Evolutionary conservation across 2,113 vertebrate species (phyloP).

Genomic region (Neolamprologus hecqui): DNA sequence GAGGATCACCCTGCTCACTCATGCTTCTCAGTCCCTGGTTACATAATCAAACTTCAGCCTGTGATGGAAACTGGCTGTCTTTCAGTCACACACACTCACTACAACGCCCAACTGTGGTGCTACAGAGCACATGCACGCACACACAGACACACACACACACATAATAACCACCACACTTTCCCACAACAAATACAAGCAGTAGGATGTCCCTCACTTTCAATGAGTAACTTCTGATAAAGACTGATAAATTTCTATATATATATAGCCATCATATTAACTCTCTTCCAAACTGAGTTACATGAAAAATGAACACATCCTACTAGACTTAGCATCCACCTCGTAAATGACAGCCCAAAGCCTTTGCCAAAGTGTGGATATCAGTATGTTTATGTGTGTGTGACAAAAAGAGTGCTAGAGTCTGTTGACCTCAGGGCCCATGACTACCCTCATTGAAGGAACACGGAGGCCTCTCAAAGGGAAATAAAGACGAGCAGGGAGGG

Average conservation of each 20-base stretch:
- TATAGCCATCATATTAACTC: constrained; percentile 16
- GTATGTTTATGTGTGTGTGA: background rate
- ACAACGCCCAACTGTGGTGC: background rate
- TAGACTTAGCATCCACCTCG: constrained; percentile 8
- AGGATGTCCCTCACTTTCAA: background rate
- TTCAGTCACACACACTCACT: background rate
- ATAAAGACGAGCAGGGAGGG: background rate
- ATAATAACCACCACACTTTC: background rate
- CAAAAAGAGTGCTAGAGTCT: background rate
- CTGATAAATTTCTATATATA: constrained; percentile 20
- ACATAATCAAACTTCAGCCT: constrained; percentile 34
- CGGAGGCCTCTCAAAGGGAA: background rate
- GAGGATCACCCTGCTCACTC: constrained; percentile 32
- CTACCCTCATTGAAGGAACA: background rate
- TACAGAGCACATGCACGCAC: background rate
- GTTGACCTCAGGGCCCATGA: background rate
- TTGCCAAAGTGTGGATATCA: background rate
- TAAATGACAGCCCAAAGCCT: background rate
- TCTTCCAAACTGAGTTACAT: constrained; percentile 28
- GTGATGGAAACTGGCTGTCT: constrained; percentile 30
- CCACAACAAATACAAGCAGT: background rate
- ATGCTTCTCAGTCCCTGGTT: background rate
- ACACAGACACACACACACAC: background rate
- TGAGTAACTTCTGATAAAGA: background rate
- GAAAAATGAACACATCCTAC: constrained; percentile 41